Base-by-base conservation (phyloP, 2,888 invertebrate species). In the Sarcophaga rosellei region DNA sequence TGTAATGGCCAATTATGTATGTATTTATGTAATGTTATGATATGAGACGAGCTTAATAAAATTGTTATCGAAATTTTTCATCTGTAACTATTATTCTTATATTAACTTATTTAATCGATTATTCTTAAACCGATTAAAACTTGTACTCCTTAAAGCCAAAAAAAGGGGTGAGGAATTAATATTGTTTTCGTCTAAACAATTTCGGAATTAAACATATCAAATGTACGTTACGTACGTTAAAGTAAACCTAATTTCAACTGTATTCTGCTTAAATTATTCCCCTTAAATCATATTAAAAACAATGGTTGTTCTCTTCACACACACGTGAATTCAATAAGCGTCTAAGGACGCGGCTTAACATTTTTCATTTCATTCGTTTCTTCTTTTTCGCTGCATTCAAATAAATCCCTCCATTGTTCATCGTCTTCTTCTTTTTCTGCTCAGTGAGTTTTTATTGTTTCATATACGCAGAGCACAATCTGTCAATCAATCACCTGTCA, bases 401-500 rank as follows among this genome's bases (percentile, higher is more conserved):
- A 77, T 23, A 20, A 73, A 65, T 2, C 25, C 57, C 62, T 85
- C 59, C 74, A 72, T 79, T 35, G 70, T 72, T 72, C 12, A 8
- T 35, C 35, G 2, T 35, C 35, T 10, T 35, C 20, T 74, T 70
- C 44, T 25, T 76, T 12, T 74, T 68, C 45, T 53, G 21, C 66
- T 45, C 65, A 11, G 63, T 62, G 63, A 68, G 44, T 69, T 76
- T 59, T 69, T 70, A 53, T 81, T 70, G 21, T 73, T 70, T 75
- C 73, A 47, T 61, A 45, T 74, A 35, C 44, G 62, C 69, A 44
- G 15, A 68, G 44, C 84, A 88, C 90, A 90, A 84, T 89, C 88
- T 91, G 90, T 91, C 91, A 91, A 91, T 91, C 91, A 91, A 92
- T 91, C 92, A 91, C 89, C 90, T 92, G 91, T 91, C 91, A 90